Percentiles rank a stretch among this genome's conserved stretches.
These are phyloP conservation scores for Paradoxurus hermaphroditus DNA, from an alignment of 2,113 vertebrate species.

Conservation along the genomic window DNA sequence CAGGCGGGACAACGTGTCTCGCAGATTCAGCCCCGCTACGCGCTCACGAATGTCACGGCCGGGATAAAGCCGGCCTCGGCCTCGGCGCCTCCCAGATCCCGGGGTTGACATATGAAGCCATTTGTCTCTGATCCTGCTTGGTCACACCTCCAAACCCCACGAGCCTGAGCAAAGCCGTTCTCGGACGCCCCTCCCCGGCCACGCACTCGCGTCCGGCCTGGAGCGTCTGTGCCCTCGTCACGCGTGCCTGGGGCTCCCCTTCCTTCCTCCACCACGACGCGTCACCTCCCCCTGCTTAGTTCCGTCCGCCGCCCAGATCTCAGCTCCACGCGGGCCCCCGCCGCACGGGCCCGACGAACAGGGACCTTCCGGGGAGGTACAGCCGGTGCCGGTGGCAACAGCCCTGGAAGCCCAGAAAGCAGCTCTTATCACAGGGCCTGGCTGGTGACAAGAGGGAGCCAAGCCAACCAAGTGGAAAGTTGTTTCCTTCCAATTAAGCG, in stretches of 20 bases:
- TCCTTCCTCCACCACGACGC: not conserved
- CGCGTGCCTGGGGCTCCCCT: not conserved
- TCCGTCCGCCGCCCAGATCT: not conserved
- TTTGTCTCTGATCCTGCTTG: not conserved
- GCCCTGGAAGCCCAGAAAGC: not conserved
- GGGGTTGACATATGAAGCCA: not conserved
- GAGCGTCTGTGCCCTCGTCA: not conserved
- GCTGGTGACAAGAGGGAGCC: not conserved
- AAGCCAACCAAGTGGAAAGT: not conserved
- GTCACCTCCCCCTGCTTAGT: not conserved
- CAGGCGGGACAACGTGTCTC: not conserved
- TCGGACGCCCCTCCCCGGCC: rapidly evolving
- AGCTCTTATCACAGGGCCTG: not conserved
- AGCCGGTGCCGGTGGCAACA: not conserved
- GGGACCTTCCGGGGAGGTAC: not conserved
- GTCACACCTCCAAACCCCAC: not conserved
- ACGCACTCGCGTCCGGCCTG: not conserved
- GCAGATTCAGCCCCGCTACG: not conserved
- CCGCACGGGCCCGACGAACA: not conserved
- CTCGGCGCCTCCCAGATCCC: not conserved
- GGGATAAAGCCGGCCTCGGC: not conserved
- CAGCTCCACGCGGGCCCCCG: no score
- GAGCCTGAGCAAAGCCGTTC: not conserved
- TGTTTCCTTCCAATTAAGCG: not conserved
- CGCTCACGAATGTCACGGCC: not conserved